Evolutionary conservation across 2,113 vertebrate genomes (phyloP).

Genomic region (Fulica atra): DNA sequence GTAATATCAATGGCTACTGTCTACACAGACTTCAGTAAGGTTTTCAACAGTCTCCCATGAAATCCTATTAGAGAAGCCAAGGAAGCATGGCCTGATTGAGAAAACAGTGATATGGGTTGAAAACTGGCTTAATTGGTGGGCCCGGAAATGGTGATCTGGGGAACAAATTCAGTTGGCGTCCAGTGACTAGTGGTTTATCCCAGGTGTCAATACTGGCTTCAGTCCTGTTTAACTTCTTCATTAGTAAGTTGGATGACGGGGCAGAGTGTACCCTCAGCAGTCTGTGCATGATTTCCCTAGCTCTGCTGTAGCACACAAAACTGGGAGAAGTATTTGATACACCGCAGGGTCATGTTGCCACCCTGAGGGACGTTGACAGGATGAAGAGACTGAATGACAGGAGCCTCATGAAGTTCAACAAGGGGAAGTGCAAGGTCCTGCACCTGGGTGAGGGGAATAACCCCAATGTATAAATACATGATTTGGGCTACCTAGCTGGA

Average conservation of each 20-base stretch:
- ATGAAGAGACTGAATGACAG: background rate
- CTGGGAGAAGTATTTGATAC: background rate
- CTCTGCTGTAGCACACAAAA: background rate
- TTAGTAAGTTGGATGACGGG: background rate
- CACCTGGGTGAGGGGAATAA: background rate
- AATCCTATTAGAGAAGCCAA: background rate
- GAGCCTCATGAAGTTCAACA: background rate
- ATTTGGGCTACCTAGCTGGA: background rate
- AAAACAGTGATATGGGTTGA: background rate
- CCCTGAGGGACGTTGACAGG: background rate
- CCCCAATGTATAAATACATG: background rate
- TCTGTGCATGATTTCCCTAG: background rate
- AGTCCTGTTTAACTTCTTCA: background rate
- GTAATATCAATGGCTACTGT: background rate
- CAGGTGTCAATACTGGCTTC: background rate
- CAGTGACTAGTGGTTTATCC: background rate
- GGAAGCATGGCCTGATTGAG: background rate
- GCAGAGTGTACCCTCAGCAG: background rate
- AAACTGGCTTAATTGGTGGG: background rate
- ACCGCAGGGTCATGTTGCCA: background rate
- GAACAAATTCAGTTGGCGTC: background rate
- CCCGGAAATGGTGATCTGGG: background rate
- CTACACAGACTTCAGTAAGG: background rate
- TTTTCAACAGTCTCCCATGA: background rate
- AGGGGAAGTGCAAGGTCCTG: background rate